A percentile compares a stretch with the other conserved stretches of the same genome.
phyloP scores from a whole-genome alignment of 1,140 invertebrate species.

The Cydia fagiglandana region DNA sequence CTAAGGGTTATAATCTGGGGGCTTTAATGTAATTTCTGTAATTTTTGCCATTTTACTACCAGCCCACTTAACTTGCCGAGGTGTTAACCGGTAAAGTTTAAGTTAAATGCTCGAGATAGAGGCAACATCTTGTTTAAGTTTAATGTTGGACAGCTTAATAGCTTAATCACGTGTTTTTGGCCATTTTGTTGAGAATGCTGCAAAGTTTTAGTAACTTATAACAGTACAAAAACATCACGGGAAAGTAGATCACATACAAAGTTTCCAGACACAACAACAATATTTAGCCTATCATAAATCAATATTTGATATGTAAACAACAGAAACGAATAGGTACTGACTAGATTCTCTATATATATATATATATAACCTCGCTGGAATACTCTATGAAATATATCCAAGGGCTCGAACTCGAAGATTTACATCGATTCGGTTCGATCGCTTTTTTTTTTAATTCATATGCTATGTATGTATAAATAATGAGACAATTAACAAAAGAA shows the following conservation, averaged over 20 bases:
- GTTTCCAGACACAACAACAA: not conserved
- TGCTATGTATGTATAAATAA: not conserved
- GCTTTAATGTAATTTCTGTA: conserved; percentile 22
- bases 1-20: conserved; percentile 25
- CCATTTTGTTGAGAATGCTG: not conserved
- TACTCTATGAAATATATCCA: not conserved
- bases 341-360: no score
- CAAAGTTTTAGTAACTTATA: not conserved
- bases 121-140: not conserved
- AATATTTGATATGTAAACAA: no score
- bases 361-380: no score
- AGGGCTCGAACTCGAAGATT: not conserved
- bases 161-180: not conserved
- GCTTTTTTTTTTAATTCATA: not conserved
- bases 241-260: not conserved
- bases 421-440: not conserved
- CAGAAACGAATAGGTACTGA: no score
- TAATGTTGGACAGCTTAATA: conserved; percentile 8
- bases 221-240: not conserved
- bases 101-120: conserved; percentile 9
- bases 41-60: conserved; percentile 24
- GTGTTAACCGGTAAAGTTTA: conserved; percentile 10
- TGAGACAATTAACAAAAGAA: not conserved
- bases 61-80: not conserved
- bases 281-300: no score